Conservation (phyloP, 2,888 invertebrate genomes). For the Hartigia nigra region DNA sequence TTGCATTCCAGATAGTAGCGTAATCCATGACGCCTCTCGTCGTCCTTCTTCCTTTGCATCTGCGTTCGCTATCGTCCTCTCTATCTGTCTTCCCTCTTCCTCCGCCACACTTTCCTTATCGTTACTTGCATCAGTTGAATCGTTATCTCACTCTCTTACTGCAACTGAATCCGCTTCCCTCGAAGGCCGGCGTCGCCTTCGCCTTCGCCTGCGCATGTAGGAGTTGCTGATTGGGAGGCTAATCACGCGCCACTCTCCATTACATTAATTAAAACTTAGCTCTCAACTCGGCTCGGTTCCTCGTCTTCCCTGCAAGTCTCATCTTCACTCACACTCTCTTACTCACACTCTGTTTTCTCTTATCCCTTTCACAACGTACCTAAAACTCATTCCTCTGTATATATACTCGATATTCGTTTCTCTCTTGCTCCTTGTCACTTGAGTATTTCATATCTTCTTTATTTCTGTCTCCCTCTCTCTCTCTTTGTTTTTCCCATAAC, state of each 20-base stretch:
- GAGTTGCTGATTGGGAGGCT: constrained; percentile 51
- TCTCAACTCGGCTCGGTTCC: constrained; percentile 43
- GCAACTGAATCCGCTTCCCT: neutral
- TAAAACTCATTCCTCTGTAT: neutral
- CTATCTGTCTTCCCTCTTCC: neutral
- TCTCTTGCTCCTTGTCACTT: constrained; percentile 17
- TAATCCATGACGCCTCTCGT: neutral
- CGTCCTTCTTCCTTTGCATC: neutral
- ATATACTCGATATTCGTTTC: neutral
- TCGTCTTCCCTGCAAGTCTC: constrained; percentile 27
- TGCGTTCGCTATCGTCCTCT: neutral
- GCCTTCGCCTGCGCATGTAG: constrained; percentile 27
- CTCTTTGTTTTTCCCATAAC: neutral
- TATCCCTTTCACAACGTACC: neutral
- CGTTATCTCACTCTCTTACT: constrained; percentile 20
- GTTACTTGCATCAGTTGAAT: constrained; percentile 6
- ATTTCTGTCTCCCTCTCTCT: constrained; percentile 14
- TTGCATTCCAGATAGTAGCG: constrained; percentile 10
- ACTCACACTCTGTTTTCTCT: neutral
- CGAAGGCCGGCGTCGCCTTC: constrained; percentile 3
- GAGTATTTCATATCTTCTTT: constrained; percentile 19
- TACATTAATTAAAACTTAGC: constrained; percentile 63
- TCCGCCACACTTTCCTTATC: neutral
- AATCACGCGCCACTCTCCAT: constrained; percentile 60
- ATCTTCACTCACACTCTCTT: constrained; percentile 7